Evolutionary conservation across 2,888 invertebrate genomes (phyloP).

Genomic region (Ptychoptera contaminata): DNA sequence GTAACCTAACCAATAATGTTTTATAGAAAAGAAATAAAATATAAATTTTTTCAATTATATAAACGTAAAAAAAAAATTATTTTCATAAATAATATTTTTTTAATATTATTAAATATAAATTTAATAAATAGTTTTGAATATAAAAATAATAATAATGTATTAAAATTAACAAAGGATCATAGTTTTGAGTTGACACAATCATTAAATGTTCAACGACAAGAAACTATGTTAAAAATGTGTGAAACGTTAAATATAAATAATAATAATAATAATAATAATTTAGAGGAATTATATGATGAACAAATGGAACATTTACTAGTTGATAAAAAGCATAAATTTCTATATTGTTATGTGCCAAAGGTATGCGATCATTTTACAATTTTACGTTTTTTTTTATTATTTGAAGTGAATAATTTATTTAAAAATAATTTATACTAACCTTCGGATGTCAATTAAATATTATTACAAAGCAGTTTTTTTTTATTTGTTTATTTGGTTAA

Average conservation of each 20-base stretch:
- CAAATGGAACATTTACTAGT: slow-evolving; percentile 67
- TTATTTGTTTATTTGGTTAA: no score
- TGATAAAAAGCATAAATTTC: slow-evolving; percentile 64
- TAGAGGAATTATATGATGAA: slow-evolving; percentile 34
- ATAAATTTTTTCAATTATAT: no score
- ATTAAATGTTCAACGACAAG: slow-evolving; percentile 44
- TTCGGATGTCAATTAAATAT: no score
- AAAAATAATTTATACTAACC: no score
- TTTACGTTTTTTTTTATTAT: no score
- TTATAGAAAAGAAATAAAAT: no score
- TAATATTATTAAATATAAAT: no score
- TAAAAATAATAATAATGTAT: slow-evolving; percentile 25
- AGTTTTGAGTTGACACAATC: slow-evolving; percentile 44
- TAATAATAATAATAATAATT: slow-evolving; percentile 18
- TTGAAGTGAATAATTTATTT: no score
- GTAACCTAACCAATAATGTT: no score
- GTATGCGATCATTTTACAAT: slow-evolving; percentile 32
- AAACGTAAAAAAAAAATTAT: no score
- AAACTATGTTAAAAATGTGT: slow-evolving; percentile 44
- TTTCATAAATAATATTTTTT: no score
- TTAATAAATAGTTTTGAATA: slow-evolving; percentile 19
- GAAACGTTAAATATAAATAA: slow-evolving; percentile 31
- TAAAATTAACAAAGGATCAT: slow-evolving; percentile 29
- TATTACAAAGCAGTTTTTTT: no score
- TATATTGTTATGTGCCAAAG: slow-evolving; percentile 92